These are phyloP conservation scores for Ceratosolen fusciceps DNA, from an alignment of 1,140 invertebrate genomes.

Conservation along the genomic window DNA sequence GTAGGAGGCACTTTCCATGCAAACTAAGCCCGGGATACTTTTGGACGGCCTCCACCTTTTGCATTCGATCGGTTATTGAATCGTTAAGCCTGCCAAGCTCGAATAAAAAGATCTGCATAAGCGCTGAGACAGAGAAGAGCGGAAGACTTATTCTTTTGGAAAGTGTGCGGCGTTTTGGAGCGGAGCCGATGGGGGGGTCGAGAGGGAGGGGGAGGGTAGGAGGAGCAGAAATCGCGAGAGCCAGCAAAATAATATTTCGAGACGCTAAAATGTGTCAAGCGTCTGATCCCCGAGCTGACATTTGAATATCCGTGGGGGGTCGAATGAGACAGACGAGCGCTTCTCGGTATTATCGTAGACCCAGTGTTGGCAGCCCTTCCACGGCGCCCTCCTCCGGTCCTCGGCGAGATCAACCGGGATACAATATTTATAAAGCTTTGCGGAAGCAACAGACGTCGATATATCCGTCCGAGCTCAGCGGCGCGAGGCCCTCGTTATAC, in stretches of 20 bases:
- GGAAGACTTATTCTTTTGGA: no score
- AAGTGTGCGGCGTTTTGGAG: no score
- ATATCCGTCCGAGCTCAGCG: slow-evolving; percentile 43
- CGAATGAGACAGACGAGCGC: slow-evolving; percentile 40
- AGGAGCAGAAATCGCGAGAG: neutral
- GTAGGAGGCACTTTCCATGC: slow-evolving; percentile 64
- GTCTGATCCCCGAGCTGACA: slow-evolving; percentile 69
- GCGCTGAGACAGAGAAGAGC: slow-evolving; percentile 14
- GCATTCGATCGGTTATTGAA: slow-evolving; percentile 70
- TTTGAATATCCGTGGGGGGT: slow-evolving; percentile 67
- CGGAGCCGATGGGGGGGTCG: neutral
- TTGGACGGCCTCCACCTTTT: neutral
- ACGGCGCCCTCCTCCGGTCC: neutral
- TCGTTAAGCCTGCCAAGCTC: slow-evolving; percentile 64
- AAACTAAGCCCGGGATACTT: slow-evolving; percentile 60
- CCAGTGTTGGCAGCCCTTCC: slow-evolving; percentile 24
- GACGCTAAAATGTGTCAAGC: slow-evolving; percentile 71
- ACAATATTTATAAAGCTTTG: slow-evolving; percentile 56
- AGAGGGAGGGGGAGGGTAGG: neutral
- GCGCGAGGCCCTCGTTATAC: slow-evolving; percentile 26
- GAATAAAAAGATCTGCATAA: slow-evolving; percentile 68
- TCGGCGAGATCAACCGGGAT: slow-evolving; percentile 46
- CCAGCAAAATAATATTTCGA: slow-evolving; percentile 69
- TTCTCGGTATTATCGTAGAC: slow-evolving; percentile 47
- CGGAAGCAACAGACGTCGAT: slow-evolving; percentile 48